Base-by-base conservation (phyloP, 2,797 vertebrate genomes). In the Acanthis flammea region DNA sequence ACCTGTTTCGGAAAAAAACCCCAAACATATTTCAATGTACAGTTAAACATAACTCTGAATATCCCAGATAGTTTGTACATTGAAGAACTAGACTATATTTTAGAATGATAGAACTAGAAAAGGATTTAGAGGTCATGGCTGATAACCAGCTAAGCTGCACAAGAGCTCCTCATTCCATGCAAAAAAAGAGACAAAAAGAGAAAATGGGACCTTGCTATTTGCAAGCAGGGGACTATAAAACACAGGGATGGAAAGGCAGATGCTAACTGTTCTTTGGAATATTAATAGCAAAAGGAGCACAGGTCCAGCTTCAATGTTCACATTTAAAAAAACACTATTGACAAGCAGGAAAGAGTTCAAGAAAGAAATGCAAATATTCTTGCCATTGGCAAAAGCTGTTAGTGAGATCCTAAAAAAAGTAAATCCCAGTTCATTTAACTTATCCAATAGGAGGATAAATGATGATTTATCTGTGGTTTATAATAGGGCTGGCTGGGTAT, bases 291-390 rank as follows among this genome's bases (percentile, higher is more conserved):
- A 77, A 25, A 76, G 13, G 30, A 87, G 5, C 4, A 1, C 24
- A 89, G 33, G 61, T 83, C 47, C 41, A 57, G 37, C 33, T 84
- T 31, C 2, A 1, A 11, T 47, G 19, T 74, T 50, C 23, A 23
- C 63, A 71, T 92, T 90, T 75, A 22, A 2, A 51, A 92, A 42
- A 44, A 31, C 28, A 28, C 12, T 50, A 14, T 48, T 45, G 44
- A 58, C 22, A 75, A 86, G 90, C 23, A 79, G 65, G 68, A 91
- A 90, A 42, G 50, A 51, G n/a, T 33, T 86, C 66, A 60, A 91
- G 78, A 91, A 91, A 94, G 22, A 72, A 76, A 72, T 81, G 54
- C 16, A 86, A 93, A 88, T 86, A 86, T 41, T 74, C n/a, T 82
- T 77, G 47, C 8, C 72, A n/a, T 53, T 75, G 66, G 58, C 39